A percentile compares a stretch with the other conserved stretches of the same genome.
Conservation (phyloP, 2,888 invertebrate genomes). For the Xylocampa areola region DNA sequence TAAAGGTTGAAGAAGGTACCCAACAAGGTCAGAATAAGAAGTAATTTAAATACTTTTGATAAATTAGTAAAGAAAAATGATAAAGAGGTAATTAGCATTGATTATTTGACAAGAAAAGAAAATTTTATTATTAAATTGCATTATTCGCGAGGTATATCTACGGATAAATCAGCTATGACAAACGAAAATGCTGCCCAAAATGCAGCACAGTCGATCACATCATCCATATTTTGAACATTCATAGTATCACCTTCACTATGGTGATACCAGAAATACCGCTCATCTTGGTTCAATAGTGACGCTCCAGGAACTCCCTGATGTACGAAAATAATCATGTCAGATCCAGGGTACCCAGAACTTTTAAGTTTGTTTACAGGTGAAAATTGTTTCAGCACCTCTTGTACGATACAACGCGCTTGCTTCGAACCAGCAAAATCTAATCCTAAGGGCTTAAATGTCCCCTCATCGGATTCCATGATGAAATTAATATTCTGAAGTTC, state of each 20-base stretch:
- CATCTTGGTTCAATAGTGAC: conserved; percentile 91
- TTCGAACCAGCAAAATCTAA: conserved; percentile 91
- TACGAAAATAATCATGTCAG: conserved; percentile 92
- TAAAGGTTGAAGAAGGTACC: too few relatives aligned
- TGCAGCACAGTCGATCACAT: conserved; percentile 92
- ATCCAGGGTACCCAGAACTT: conserved; percentile 89
- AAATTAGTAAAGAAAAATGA: too few relatives aligned
- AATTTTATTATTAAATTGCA: too few relatives aligned
- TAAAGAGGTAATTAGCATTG: too few relatives aligned
- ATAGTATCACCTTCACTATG: conserved; percentile 94
- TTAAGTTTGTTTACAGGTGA: conserved; percentile 89
- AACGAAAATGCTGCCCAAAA: conserved; percentile 93
- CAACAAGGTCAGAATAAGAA: too few relatives aligned
- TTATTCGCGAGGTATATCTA: conserved; percentile 90
- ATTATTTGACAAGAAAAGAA: too few relatives aligned
- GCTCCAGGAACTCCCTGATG: conserved; percentile 92
- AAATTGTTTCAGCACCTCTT: conserved; percentile 91
- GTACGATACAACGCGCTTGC: conserved; percentile 91
- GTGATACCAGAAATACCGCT: conserved; percentile 93
- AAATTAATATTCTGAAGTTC: conserved; percentile 91
- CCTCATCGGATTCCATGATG: conserved; percentile 95
- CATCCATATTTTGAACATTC: conserved; percentile 91
- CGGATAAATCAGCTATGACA: conserved; percentile 92
- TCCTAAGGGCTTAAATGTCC: conserved; percentile 94
- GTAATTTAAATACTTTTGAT: too few relatives aligned